Base-by-base conservation (phyloP, 1,140 invertebrate genomes). In the Diuraphis noxia region DNA sequence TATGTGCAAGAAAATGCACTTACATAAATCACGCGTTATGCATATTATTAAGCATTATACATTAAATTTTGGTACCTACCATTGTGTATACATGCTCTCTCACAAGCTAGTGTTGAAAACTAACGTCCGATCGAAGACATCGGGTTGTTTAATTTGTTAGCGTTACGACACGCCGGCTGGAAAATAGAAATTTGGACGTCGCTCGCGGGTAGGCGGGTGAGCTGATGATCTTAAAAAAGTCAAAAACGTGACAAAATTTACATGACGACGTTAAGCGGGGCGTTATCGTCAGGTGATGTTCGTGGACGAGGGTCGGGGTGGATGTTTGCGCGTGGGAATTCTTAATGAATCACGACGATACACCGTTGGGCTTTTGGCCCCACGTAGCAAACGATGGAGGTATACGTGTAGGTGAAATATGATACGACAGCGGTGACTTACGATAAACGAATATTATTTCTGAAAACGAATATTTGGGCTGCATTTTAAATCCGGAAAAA, bases 181-280 rank as follows among this genome's bases (percentile, higher is more conserved):
- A 34, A 85, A 85, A 43, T 43, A 85, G 13, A 41, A 85, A 82
- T 82, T 85, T 34, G 13, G 10, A 63, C 17, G 41, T n/a, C n/a
- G n/a, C n/a, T n/a, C n/a, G 13, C 4, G 5, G 5, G 4, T 5
- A 13, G 41, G 13, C 2, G 82, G 13, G 82, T 19, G 6, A 6
- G 82, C 5, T 46, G 21, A 5, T 49, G 46, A 5, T 34, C 9
- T 85, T 46, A 43, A 85, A 85, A 72, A 43, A n/a, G 25, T 4
- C 81, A 17, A 41, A 84, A 85, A 85, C 82, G 82, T 85, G 82
- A 85, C 40, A n/a, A 43, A n/a, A 85, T 46, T 85, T 43, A 85
- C 82, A 85, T 85, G 40, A 46, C 10, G 1, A 6, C 82, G 82
- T 85, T 43, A 23, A 85, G 17, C 41, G 79, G 1, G 19, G 34